These are phyloP conservation scores for Agrochola circellaris DNA, from an alignment of 2,888 invertebrate genomes.

Conservation along the genomic window DNA sequence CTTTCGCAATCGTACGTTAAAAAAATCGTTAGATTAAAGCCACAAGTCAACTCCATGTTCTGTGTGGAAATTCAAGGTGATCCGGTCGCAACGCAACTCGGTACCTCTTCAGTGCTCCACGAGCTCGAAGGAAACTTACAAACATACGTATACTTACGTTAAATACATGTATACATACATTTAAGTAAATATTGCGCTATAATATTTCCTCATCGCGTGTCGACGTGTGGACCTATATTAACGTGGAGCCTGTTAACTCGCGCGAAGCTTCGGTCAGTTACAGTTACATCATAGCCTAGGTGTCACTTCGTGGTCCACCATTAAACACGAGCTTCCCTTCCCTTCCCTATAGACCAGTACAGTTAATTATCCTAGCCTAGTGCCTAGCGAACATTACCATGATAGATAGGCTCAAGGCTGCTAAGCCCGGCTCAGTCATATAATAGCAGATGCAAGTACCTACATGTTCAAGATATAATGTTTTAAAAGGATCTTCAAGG, in stretches of 20 bases:
- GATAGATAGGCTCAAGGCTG: neutral
- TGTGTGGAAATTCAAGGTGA: slow-evolving; percentile 87
- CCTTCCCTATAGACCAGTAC: neutral
- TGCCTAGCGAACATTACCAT: neutral
- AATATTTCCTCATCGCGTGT: slow-evolving; percentile 56
- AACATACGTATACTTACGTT: slow-evolving; percentile 42
- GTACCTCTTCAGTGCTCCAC: slow-evolving; percentile 69
- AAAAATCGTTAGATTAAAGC: slow-evolving; percentile 68
- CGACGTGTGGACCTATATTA: slow-evolving; percentile 29
- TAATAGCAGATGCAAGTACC: neutral
- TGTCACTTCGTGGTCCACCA: slow-evolving; percentile 14
- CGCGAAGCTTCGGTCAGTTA: slow-evolving; percentile 42
- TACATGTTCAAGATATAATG: slow-evolving; percentile 4
- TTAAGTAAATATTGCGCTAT: slow-evolving; percentile 46
- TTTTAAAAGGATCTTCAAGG: slow-evolving; percentile 18
- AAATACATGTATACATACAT: slow-evolving; percentile 30
- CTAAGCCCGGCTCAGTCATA: neutral
- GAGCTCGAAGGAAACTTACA: slow-evolving; percentile 58
- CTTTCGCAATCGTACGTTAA: slow-evolving; percentile 57
- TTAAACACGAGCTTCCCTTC: slow-evolving; percentile 11
- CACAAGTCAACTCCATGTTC: slow-evolving; percentile 77
- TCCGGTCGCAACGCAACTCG: slow-evolving; percentile 75
- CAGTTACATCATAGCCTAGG: slow-evolving; percentile 35
- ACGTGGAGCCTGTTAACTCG: slow-evolving; percentile 24
- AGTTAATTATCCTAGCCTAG: neutral